Evolutionary conservation across 2,113 vertebrate genomes (phyloP).

Genomic region (Pyrgilauda ruficollis): DNA sequence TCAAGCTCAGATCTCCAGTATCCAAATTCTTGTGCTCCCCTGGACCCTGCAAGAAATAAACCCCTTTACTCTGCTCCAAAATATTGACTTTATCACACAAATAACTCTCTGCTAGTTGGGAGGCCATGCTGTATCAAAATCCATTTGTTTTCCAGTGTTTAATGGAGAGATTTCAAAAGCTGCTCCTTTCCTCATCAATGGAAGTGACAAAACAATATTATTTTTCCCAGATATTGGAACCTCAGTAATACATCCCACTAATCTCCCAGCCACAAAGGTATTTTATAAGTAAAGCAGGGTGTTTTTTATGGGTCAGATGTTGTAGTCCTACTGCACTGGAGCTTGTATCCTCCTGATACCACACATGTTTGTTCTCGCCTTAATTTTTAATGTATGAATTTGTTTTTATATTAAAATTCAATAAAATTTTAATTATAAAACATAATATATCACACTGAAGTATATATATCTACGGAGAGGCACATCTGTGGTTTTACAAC

Average conservation of each 20-base stretch:
- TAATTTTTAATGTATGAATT: constrained; percentile 73
- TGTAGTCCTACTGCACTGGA: constrained; percentile 52
- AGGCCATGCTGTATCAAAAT: not conserved
- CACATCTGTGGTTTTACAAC: constrained; percentile 68
- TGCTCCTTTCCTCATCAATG: not conserved
- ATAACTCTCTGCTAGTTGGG: not conserved
- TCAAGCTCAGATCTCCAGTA: not conserved
- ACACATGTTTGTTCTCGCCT: constrained; percentile 65
- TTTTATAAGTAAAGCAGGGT: constrained; percentile 54
- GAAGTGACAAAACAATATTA: not conserved
- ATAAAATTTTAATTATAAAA: constrained; percentile 72
- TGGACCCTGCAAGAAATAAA: not conserved
- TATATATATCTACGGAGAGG: constrained; percentile 56
- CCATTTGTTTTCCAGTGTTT: not conserved
- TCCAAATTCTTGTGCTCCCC: accelerated
- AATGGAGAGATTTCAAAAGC: not conserved
- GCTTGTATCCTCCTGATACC: constrained; percentile 59
- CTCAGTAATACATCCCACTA: not conserved
- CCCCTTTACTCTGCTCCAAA: not conserved
- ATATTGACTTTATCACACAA: not conserved
- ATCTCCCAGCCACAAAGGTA: constrained; percentile 39
- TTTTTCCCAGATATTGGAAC: constrained; percentile 1
- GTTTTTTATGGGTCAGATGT: constrained; percentile 69
- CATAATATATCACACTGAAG: constrained; percentile 59
- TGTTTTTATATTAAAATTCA: constrained; percentile 75